Percentiles rank a stretch among this genome's conserved stretches.
Evolutionary conservation across 2,797 vertebrate genomes (phyloP).

Genomic region (Aldrovandia affinis): DNA sequence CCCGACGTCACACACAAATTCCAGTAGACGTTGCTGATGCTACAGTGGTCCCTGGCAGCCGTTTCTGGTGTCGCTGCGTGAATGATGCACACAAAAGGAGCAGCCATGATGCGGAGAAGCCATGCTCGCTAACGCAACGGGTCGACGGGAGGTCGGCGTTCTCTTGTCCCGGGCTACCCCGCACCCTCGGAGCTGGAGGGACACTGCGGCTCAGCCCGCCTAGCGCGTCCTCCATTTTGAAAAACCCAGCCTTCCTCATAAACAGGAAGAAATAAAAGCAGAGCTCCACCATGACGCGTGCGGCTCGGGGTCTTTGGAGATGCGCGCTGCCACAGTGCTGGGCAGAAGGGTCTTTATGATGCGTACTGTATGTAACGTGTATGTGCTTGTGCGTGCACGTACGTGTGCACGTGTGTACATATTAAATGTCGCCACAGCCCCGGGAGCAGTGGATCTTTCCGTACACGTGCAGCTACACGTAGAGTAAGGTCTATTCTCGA

Average conservation of each 20-base stretch:
- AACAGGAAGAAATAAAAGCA: not conserved
- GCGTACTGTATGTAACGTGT: not conserved
- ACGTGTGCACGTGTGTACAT: not conserved
- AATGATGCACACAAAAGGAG: not conserved
- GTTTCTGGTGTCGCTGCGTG: not conserved
- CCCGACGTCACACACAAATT: not conserved
- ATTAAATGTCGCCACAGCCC: not conserved
- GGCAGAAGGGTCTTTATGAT: not conserved
- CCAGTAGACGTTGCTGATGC: not conserved
- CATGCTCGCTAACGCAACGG: not conserved
- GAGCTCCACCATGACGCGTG: not conserved
- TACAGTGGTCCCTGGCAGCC: not conserved
- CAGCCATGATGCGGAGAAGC: not conserved
- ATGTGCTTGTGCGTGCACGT: not conserved
- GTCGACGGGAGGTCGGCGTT: not conserved
- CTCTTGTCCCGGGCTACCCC: not conserved
- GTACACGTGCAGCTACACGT: not conserved
- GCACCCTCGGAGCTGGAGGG: not conserved
- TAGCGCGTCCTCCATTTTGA: not conserved
- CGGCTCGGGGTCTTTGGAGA: not conserved
- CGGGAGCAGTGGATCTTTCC: not conserved
- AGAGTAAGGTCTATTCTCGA: slow-evolving; percentile 3
- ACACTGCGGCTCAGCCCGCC: not conserved
- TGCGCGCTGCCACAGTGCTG: not conserved
- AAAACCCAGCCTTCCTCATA: not conserved